Conservation (phyloP, 2,888 invertebrate genomes). For the Neoaliturus tenellus region DNA sequence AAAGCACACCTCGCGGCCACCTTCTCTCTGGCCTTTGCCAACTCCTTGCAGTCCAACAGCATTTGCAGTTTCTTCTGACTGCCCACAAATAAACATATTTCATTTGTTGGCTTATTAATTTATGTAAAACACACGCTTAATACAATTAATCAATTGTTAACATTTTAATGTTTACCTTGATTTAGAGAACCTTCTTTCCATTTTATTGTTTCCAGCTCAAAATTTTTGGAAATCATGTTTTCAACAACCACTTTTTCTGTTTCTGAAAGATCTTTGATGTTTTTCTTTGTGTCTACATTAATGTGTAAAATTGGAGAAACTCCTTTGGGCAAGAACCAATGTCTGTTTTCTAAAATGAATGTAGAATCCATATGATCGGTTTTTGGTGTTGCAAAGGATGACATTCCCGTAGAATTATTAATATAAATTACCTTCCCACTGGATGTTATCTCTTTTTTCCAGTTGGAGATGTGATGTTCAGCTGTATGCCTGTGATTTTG, state of each 20-base stretch:
- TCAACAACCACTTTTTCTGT: conserved; percentile 5
- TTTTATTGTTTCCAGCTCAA: neutral
- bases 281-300: neutral
- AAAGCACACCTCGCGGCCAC: no score
- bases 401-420: conserved; percentile 54
- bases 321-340: conserved; percentile 56
- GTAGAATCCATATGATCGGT: neutral
- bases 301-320: conserved; percentile 39
- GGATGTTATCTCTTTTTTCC: conserved; percentile 33
- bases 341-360: conserved; percentile 20
- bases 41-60: no score
- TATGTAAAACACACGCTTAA: no score
- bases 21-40: no score
- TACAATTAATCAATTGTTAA: no score
- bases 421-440: conserved; percentile 47
- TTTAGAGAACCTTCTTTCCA: neutral
- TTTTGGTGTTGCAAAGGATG: conserved; percentile 44
- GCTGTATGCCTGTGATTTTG: neutral
- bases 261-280: neutral
- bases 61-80: no score
- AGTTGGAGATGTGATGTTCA: neutral
- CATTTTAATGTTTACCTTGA: neutral
- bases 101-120: no score
- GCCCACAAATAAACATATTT: no score
- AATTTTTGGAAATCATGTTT: conserved; percentile 2